Evolutionary conservation across 2,113 vertebrate species (phyloP).

Genomic region (Hypocryptadius cinnamomeus): DNA sequence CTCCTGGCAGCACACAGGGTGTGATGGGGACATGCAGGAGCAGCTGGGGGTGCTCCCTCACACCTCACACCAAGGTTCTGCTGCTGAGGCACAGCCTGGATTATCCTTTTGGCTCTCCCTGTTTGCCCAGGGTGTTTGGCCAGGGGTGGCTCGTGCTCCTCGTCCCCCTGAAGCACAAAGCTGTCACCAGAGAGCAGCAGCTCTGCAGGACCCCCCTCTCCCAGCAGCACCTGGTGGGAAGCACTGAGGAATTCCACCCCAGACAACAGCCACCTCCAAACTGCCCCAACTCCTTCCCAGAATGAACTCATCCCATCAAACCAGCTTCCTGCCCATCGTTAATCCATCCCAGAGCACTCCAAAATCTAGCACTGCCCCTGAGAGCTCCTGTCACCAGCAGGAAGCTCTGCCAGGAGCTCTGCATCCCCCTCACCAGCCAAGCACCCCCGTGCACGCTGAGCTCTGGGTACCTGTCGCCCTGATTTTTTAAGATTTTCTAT

Average conservation of each 20-base stretch:
- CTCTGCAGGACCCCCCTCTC: neutral
- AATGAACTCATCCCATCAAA: neutral
- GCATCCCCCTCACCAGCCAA: neutral
- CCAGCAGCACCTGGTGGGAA: neutral
- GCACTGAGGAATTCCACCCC: neutral
- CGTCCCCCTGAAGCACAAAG: neutral
- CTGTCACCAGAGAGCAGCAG: neutral
- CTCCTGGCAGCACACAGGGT: neutral
- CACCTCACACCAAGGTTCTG: neutral
- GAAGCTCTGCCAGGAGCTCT: neutral
- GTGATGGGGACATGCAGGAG: neutral
- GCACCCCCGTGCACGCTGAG: neutral
- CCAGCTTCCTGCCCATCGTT: fast-evolving
- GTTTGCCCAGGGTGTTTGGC: neutral
- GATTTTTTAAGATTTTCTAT: no score
- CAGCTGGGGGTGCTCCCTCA: neutral
- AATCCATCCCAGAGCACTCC: neutral
- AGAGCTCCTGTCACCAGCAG: neutral
- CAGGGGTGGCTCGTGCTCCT: fast-evolving
- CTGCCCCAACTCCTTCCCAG: neutral
- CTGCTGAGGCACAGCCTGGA: neutral
- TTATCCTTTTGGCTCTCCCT: neutral
- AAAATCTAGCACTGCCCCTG: neutral
- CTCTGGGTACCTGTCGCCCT: neutral
- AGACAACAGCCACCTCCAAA: neutral